Evolutionary conservation across 2,113 vertebrate species (phyloP), one percentile per base, ranked within the genome.

Genomic region (Caranx ignobilis): DNA sequence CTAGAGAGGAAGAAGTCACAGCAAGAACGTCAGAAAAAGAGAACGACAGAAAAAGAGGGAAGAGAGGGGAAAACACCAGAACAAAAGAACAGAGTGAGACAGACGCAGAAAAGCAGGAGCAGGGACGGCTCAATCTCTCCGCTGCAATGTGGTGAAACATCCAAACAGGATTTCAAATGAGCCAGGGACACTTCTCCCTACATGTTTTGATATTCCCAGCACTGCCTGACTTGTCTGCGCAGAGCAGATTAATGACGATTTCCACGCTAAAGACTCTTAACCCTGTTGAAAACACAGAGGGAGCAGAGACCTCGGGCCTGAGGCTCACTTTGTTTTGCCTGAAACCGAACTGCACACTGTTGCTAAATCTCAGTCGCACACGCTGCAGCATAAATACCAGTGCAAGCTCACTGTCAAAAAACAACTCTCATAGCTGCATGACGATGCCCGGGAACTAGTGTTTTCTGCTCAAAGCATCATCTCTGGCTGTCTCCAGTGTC

Each of bases 171-270:
- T 93, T 92, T 91, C 71, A 84, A 87, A 85, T 79, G 84, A 91
- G 81, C 81, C 81, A 39, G 60, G 74, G 87, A 86, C 88, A 88
- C 84, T 75, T 89, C 81, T 81, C 65, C 60, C 79, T 81, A 77
- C 70, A 69, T 76, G 77, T 82, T 77, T 75, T 88, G 72, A 90
- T 84, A 87, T 83, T 89, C 78, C 66, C 74, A 65, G 68, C 66
- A 69, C 73, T 81, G 87, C 67, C 73, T 57, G 70, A 65, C 78
- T 77, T 13, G 79, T 85, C 83, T 87, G 78, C 70, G 37, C 54
- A 50, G 76, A 86, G 87, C 87, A 91, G 91, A 92, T 93, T 90
- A 93, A 90, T 88, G 84, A 81, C 65, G 50, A 87, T 91, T 92
- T 93, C 83, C 71, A 81, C 54, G 64, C 76, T 85, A 84, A 93